Percentiles rank a stretch among this genome's conserved stretches.
phyloP scores from a whole-genome alignment of 2,888 invertebrate genomes.

The Leptothorax acervorum region DNA sequence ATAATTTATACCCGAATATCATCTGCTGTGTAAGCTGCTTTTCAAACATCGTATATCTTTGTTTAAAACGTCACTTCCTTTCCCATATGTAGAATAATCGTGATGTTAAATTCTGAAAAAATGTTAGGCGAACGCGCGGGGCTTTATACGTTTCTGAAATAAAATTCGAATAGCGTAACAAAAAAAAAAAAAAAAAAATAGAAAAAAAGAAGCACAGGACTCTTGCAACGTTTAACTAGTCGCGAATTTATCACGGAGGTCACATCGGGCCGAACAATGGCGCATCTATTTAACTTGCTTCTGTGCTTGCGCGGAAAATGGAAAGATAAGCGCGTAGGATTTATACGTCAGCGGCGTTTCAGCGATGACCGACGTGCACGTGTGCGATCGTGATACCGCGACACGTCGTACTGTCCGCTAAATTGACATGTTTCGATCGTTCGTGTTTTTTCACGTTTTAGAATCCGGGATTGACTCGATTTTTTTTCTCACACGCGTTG shows the following conservation, averaged over 20 bases:
- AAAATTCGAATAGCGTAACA: not conserved
- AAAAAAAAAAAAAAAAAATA: not conserved
- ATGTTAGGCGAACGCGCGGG: not conserved
- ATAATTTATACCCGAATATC: not conserved
- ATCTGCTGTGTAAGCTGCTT: not conserved
- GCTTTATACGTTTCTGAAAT: not conserved
- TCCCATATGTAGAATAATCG: not conserved
- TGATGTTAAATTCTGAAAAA: not conserved
- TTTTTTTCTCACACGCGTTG: not conserved
- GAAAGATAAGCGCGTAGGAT: constrained; percentile 53
- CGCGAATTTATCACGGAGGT: constrained; percentile 37
- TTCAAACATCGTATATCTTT: not conserved
- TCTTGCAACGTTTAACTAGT: constrained; percentile 38
- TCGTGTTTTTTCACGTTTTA: not conserved
- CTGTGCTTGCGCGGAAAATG: constrained; percentile 53
- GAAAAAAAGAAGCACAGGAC: not conserved
- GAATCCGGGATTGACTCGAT: constrained; percentile 7
- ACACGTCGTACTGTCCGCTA: constrained; percentile 28
- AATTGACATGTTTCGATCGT: constrained; percentile 45
- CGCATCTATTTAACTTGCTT: constrained; percentile 50
- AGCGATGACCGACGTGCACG: constrained; percentile 42
- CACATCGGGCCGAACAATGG: constrained; percentile 41
- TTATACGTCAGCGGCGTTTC: constrained; percentile 54
- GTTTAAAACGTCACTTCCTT: not conserved
- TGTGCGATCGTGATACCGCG: constrained; percentile 38